Percentiles rank a stretch among this genome's conserved stretches.
These are phyloP conservation scores for Tachuris rubrigastra DNA, from an alignment of 2,113 vertebrate genomes.

Conservation along the genomic window DNA sequence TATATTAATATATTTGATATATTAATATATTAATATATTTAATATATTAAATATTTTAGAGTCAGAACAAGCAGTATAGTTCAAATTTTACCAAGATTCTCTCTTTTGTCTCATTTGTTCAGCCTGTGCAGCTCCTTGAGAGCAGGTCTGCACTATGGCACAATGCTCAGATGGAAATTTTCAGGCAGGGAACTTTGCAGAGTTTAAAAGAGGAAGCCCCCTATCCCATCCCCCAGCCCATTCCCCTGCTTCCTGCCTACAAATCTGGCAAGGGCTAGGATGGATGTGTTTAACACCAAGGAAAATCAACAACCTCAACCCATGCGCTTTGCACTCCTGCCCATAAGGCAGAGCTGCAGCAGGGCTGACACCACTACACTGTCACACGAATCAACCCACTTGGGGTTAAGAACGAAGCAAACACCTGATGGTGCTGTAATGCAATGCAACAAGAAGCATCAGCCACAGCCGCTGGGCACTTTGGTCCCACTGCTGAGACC, in stretches of 20 bases:
- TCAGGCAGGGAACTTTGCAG: background rate
- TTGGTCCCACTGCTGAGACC: background rate
- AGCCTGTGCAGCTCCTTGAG: background rate
- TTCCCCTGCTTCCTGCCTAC: background rate
- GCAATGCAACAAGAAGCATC: background rate
- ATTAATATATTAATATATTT: too few species aligned
- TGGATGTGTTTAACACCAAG: fast-evolving
- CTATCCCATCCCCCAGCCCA: fast-evolving
- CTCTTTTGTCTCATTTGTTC: background rate
- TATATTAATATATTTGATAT: too few species aligned
- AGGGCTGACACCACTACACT: fast-evolving
- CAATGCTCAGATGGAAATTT: fast-evolving
- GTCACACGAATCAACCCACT: fast-evolving
- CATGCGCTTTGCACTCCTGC: fast-evolving
- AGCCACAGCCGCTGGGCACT: background rate
- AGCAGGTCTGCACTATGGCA: background rate
- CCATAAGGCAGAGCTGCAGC: fast-evolving
- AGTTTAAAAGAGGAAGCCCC: background rate
- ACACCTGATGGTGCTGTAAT: too few species aligned
- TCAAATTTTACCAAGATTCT: background rate
- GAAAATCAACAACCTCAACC: fast-evolving
- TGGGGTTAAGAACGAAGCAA: background rate
- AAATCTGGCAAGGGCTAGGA: background rate
- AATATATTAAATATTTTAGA: background rate
- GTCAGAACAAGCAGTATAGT: background rate